Percentiles rank a stretch among this genome's conserved stretches.
These are phyloP conservation scores for Yponomeuta plumbellus DNA, from an alignment of 2,888 invertebrate species.

Conservation along the genomic window DNA sequence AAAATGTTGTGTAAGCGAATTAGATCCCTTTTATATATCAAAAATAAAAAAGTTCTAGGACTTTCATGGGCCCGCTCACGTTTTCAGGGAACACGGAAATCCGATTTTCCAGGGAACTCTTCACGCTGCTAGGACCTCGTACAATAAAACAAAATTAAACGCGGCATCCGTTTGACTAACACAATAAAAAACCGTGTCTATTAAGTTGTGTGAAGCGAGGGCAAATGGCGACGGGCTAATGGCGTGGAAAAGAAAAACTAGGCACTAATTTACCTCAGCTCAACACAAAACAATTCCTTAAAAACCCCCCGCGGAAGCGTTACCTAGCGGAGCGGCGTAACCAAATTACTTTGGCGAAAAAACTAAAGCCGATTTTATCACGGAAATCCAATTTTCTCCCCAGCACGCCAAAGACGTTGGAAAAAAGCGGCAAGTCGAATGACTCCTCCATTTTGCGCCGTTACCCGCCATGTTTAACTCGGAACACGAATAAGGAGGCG, in stretches of 20 bases:
- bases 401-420: slow-evolving; percentile 73
- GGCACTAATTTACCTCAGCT: slow-evolving; percentile 31
- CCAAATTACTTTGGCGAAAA: slow-evolving; percentile 65
- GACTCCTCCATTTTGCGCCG: slow-evolving; percentile 71
- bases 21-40: slow-evolving; percentile 41
- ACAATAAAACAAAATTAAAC: neutral
- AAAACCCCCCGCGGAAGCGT: slow-evolving; percentile 55
- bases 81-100: slow-evolving; percentile 8
- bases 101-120: neutral
- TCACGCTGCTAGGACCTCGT: slow-evolving; percentile 2
- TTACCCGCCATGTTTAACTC: slow-evolving; percentile 70
- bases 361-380: slow-evolving; percentile 73
- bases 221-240: slow-evolving; percentile 7
- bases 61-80: slow-evolving; percentile 6
- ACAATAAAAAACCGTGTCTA: slow-evolving; percentile 1
- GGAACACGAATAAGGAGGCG: slow-evolving; percentile 76
- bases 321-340: slow-evolving; percentile 46
- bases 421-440: slow-evolving; percentile 74
- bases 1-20: slow-evolving; percentile 70
- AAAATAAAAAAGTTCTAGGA: slow-evolving; percentile 5
- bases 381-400: slow-evolving; percentile 76
- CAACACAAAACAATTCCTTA: slow-evolving; percentile 53
- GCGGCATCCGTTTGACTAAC: neutral
- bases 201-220: slow-evolving; percentile 5
- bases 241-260: slow-evolving; percentile 16